Evolutionary conservation across 1,140 invertebrate genomes (phyloP).

Genomic region (Drosophila pseudoobscura): DNA sequence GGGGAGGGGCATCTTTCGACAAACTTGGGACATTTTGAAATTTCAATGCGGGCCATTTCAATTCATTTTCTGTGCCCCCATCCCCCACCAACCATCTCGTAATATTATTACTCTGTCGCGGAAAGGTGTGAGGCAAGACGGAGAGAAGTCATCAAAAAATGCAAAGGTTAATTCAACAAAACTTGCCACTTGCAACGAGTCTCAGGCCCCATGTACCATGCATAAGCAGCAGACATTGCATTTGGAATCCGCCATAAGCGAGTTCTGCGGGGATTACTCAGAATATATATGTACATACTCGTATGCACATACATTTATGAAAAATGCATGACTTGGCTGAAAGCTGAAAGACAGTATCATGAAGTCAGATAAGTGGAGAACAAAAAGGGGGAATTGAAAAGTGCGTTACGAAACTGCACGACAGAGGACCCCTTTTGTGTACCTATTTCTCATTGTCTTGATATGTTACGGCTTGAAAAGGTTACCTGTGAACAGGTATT

Average conservation of each 20-base stretch:
- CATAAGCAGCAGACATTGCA: neutral
- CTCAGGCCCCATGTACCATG: too few relatives aligned
- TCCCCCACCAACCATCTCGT: neutral
- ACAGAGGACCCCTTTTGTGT: too few relatives aligned
- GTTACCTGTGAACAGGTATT: too few relatives aligned
- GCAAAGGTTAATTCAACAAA: slow-evolving; percentile 60
- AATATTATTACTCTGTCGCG: too few relatives aligned
- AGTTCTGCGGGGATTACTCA: slow-evolving; percentile 8
- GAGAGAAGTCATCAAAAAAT: slow-evolving; percentile 57
- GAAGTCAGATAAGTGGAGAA: neutral
- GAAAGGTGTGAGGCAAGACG: neutral
- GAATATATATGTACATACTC: neutral
- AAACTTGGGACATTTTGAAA: too few relatives aligned
- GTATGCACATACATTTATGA: neutral
- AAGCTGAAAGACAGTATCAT: neutral
- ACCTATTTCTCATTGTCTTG: too few relatives aligned
- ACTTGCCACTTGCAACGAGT: neutral
- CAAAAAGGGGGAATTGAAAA: neutral
- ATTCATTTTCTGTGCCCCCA: neutral
- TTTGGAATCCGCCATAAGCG: slow-evolving; percentile 4
- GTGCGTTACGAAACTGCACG: neutral
- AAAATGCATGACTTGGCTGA: slow-evolving; percentile 22
- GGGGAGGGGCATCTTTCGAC: too few relatives aligned
- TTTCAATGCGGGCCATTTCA: neutral
- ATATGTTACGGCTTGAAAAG: too few relatives aligned